phyloP scores from a whole-genome alignment of 1,140 invertebrate species.

The Drosophila mayri region DNA sequence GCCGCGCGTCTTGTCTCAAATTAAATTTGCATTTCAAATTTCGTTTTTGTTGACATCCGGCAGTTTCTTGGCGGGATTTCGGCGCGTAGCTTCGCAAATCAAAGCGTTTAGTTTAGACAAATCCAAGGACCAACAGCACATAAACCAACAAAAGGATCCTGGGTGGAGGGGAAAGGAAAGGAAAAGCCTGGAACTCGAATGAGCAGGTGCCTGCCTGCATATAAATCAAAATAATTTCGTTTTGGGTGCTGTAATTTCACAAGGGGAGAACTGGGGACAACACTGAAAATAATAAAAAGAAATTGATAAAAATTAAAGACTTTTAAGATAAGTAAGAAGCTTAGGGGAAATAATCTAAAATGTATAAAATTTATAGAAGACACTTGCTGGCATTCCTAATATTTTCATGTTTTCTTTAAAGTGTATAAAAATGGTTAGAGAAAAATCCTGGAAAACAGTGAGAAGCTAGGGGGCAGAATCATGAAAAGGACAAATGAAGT shows the following conservation, averaged over 20 bases:
- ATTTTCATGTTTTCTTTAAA: background rate
- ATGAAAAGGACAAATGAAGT: conserved; percentile 83
- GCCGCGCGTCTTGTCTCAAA: conserved; percentile 68
- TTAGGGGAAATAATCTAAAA: background rate
- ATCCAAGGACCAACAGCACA: conserved; percentile 63
- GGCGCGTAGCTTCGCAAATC: conserved; percentile 47
- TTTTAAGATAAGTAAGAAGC: too few relatives aligned
- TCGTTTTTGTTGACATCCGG: conserved; percentile 63
- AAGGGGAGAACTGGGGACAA: conserved; percentile 6
- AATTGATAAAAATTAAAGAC: background rate
- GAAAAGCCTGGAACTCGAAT: conserved; percentile 10
- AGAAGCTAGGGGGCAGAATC: conserved; percentile 27
- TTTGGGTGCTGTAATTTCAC: conserved; percentile 66
- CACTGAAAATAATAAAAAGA: background rate
- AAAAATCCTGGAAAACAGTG: background rate
- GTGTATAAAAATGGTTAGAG: conserved; percentile 10
- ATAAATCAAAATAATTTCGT: conserved; percentile 83
- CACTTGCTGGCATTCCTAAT: background rate
- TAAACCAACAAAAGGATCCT: conserved; percentile 20
- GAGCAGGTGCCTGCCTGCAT: conserved; percentile 61
- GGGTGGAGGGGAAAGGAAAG: background rate
- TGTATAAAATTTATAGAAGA: background rate
- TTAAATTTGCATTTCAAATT: conserved; percentile 84
- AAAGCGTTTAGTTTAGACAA: conserved; percentile 77
- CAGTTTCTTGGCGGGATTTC: conserved; percentile 1